Percentiles rank a stretch among this genome's conserved stretches.
Conservation (phyloP, 2,888 invertebrate genomes). For the Tenthredo amoena region DNA sequence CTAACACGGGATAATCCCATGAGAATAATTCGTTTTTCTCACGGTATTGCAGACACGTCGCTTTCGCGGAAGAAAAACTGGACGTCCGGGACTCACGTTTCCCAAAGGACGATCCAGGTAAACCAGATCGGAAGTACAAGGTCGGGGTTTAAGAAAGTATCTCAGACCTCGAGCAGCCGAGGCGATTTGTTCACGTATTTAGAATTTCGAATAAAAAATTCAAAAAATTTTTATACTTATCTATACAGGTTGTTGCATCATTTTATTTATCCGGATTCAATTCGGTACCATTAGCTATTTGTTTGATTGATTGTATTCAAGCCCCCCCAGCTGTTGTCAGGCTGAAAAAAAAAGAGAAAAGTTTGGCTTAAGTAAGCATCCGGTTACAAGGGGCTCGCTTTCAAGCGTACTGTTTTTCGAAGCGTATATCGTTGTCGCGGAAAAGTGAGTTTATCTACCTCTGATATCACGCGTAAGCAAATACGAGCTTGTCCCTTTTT, state of each 20-base stretch:
- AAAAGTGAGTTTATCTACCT: constrained; percentile 26
- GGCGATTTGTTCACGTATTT: background rate
- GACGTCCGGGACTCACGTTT: constrained; percentile 4
- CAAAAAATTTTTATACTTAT: background rate
- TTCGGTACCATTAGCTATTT: background rate
- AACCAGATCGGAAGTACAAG: constrained; percentile 31
- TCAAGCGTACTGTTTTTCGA: constrained; percentile 19
- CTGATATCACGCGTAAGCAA: constrained; percentile 27
- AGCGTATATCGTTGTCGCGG: constrained; percentile 16
- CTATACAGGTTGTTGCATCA: background rate
- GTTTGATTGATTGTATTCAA: background rate
- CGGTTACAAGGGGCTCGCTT: background rate
- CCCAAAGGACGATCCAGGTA: constrained; percentile 33
- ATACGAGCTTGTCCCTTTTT: constrained; percentile 20
- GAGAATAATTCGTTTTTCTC: constrained; percentile 28
- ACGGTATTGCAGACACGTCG: constrained; percentile 11
- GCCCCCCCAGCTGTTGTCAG: background rate
- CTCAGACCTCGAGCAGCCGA: background rate
- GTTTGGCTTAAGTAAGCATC: background rate
- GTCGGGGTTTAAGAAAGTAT: background rate
- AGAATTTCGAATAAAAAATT: background rate
- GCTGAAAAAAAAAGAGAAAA: background rate
- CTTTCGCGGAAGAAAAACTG: constrained; percentile 33
- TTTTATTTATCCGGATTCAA: background rate
- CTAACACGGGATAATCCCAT: constrained; percentile 9